Base-by-base conservation (phyloP, 2,888 invertebrate genomes). In the Rhamnusium bicolor region DNA sequence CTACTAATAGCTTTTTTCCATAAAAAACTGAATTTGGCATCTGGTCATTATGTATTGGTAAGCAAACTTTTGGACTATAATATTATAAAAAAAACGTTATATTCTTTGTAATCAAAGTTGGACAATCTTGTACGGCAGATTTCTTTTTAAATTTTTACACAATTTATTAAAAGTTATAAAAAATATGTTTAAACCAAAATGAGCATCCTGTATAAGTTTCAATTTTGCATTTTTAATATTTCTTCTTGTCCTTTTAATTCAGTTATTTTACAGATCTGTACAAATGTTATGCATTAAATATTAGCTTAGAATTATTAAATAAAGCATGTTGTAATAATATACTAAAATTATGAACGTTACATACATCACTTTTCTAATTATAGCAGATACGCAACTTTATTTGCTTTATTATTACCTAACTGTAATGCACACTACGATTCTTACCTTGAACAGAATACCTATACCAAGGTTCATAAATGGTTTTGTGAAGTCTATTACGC, bases 381-480 rank as follows among this genome's bases (percentile, higher is more conserved):
- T 27, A 27, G 24, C 54, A 27, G 18, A 27, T 24, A 21, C 21
- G 7, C 10, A 54, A 54, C 1, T 54, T 54, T 14, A 12, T 54
- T 54, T 18, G 19, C 19, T 54, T 54, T 54, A 19, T 14, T 53
- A n/a, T 24, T 47, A 8, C 14, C 32, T 7, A 32, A 54, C 16
- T 51, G 49, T 12, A 56, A 19, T 29, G 40, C 47, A 32, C 53
- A n/a, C 27, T 49, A 46, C 12, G 7, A 40, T 10, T 81, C 88
- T 89, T 89, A 95, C 95, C 93, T 97, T 97, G 89, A 97, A 98
- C 32, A 98, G 89, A 85, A 99, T 99, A 19, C 97, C 96, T 74
- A 98, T 98, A 29, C 98, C 98, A 12, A 98, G 91, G 87, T 98
- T 98, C 96, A 99, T 97, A 89, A 98, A 99, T 0, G 98, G 99